These are phyloP conservation scores for Graphium colonna DNA, from an alignment of 2,888 invertebrate species.

Conservation along the genomic window DNA sequence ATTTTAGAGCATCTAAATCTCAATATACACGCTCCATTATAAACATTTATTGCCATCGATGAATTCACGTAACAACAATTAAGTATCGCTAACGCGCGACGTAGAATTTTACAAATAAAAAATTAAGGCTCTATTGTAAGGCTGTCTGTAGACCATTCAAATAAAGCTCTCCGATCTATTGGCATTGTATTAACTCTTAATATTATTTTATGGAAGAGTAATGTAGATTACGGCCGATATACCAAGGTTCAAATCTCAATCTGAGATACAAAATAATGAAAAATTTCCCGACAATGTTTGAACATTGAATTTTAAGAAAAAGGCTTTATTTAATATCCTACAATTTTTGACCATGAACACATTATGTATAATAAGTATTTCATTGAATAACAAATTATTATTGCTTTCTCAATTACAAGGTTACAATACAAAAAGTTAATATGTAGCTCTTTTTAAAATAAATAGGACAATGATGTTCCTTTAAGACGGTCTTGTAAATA, in stretches of 20 bases:
- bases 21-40: constrained; percentile 31
- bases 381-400: no score
- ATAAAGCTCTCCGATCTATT: constrained; percentile 53
- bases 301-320: no score
- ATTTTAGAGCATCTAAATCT: constrained; percentile 60
- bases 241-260: background rate
- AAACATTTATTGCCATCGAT: constrained; percentile 51
- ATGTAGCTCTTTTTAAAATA: no score
- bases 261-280: no score
- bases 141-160: constrained; percentile 40
- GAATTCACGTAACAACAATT: background rate
- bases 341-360: no score
- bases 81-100: background rate
- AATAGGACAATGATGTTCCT: no score
- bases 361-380: no score
- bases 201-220: background rate
- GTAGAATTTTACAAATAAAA: constrained; percentile 21
- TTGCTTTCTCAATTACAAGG: no score
- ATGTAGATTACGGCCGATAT: background rate
- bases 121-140: constrained; percentile 45
- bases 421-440: no score
- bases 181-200: constrained; percentile 35
- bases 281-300: no score
- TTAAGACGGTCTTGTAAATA: no score
- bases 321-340: no score